Conservation (phyloP, 2,797 vertebrate genomes). For the Hyperoplus lanceolatus region DNA sequence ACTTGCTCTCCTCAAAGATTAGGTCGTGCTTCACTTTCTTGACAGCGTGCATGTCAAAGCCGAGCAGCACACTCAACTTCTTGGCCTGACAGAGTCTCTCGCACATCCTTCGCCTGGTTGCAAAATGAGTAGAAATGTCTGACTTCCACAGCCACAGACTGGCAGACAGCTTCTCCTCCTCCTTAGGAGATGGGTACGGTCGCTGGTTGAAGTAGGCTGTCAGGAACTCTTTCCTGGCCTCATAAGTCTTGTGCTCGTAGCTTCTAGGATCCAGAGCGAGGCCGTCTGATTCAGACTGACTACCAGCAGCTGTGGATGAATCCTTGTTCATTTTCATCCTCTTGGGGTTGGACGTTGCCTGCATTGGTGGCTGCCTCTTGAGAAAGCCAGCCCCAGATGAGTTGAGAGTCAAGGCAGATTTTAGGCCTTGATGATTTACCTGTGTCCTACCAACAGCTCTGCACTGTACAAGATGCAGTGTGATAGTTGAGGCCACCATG, state of each 20-base stretch:
- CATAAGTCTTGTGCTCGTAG: conserved; percentile 94
- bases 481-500: conserved; percentile 99
- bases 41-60: conserved; percentile 95
- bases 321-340: conserved; percentile 87
- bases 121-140: conserved; percentile 94
- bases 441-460: conserved; percentile 94
- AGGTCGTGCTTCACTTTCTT: conserved; percentile 93
- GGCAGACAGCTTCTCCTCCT: conserved; percentile 94
- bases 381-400: conserved; percentile 86
- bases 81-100: conserved; percentile 88
- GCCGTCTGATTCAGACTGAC: conserved; percentile 87
- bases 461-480: conserved; percentile 97
- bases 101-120: conserved; percentile 90
- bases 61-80: conserved; percentile 90
- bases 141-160: conserved; percentile 98
- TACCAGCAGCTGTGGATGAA: conserved; percentile 85
- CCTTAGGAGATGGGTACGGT: conserved; percentile 91
- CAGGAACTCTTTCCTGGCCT: conserved; percentile 95
- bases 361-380: conserved; percentile 91
- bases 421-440: conserved; percentile 88
- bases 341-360: conserved; percentile 87
- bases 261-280: conserved; percentile 94
- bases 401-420: conserved; percentile 86
- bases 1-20: conserved; percentile 87
- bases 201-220: conserved; percentile 95